These are phyloP conservation scores for Drosophila ficusphila DNA, from an alignment of 1,140 invertebrate species.

Conservation along the genomic window DNA sequence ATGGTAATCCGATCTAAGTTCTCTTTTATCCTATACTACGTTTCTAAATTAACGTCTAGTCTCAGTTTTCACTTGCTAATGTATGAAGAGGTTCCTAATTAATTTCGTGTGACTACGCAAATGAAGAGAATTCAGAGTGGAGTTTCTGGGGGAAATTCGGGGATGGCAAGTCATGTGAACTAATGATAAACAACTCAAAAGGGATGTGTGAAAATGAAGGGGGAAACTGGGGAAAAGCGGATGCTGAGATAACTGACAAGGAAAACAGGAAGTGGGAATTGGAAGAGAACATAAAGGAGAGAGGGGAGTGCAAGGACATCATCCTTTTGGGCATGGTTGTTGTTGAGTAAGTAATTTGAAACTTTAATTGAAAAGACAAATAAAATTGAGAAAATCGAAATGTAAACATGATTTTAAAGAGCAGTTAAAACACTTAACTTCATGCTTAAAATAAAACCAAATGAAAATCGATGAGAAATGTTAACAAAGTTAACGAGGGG, in stretches of 20 bases:
- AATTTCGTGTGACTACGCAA: slow-evolving; percentile 53
- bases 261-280: slow-evolving; percentile 14
- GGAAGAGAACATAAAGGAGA: background rate
- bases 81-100: slow-evolving; percentile 37
- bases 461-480: slow-evolving; percentile 13
- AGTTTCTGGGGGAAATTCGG: slow-evolving; percentile 1
- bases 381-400: background rate
- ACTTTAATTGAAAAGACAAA: slow-evolving; percentile 27
- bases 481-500: slow-evolving; percentile 16
- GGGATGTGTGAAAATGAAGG: slow-evolving; percentile 1
- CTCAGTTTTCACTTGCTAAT: slow-evolving; percentile 33
- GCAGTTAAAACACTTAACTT: slow-evolving; percentile 1
- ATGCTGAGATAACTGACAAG: slow-evolving; percentile 31
- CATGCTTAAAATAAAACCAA: background rate
- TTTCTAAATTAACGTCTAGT: background rate
- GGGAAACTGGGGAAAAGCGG: slow-evolving; percentile 35
- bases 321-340: background rate
- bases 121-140: slow-evolving; percentile 13
- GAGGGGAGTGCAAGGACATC: slow-evolving; percentile 11
- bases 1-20: slow-evolving; percentile 6
- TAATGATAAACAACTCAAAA: slow-evolving; percentile 50
- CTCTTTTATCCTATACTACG: background rate
- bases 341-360: slow-evolving; percentile 2
- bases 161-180: slow-evolving; percentile 52
- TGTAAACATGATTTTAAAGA: no score